These are phyloP conservation scores for Drosophila fungiperda DNA, from an alignment of 2,888 invertebrate species.

Conservation along the genomic window DNA sequence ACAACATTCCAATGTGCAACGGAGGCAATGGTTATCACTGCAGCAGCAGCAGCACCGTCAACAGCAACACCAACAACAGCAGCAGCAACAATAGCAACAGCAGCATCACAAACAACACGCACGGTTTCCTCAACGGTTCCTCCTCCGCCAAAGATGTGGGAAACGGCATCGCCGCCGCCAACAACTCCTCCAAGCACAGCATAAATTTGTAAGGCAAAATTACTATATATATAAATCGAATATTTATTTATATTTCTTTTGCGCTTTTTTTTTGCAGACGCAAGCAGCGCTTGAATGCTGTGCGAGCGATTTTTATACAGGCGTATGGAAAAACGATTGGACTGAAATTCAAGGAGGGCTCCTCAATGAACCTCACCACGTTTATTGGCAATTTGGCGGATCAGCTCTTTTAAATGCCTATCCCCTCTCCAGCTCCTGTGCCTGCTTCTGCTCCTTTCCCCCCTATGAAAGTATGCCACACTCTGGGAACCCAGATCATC, in stretches of 20 bases:
- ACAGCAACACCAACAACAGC: conserved; percentile 41
- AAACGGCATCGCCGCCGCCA: conserved; percentile 38
- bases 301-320: conserved; percentile 82
- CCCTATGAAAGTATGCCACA: conserved; percentile 44
- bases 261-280: conserved; percentile 63
- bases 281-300: conserved; percentile 80
- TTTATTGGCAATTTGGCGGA: conserved; percentile 80
- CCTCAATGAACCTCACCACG: conserved; percentile 78
- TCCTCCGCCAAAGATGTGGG: conserved; percentile 65
- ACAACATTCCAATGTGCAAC: conserved; percentile 71
- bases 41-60: conserved; percentile 33
- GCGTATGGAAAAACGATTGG: conserved; percentile 83
- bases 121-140: conserved; percentile 78
- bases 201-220: conserved; percentile 58
- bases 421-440: background rate
- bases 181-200: conserved; percentile 54
- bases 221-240: background rate
- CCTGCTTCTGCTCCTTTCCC: background rate
- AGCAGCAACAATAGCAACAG: conserved; percentile 47
- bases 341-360: conserved; percentile 83
- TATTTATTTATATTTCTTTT: background rate
- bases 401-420: conserved; percentile 68
- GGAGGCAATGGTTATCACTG: conserved; percentile 73
- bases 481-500: background rate
- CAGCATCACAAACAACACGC: conserved; percentile 53